A percentile compares a stretch with the other conserved stretches of the same genome.
phyloP scores from a whole-genome alignment of 2,888 invertebrate genomes.

The Pseudoips prasinana region DNA sequence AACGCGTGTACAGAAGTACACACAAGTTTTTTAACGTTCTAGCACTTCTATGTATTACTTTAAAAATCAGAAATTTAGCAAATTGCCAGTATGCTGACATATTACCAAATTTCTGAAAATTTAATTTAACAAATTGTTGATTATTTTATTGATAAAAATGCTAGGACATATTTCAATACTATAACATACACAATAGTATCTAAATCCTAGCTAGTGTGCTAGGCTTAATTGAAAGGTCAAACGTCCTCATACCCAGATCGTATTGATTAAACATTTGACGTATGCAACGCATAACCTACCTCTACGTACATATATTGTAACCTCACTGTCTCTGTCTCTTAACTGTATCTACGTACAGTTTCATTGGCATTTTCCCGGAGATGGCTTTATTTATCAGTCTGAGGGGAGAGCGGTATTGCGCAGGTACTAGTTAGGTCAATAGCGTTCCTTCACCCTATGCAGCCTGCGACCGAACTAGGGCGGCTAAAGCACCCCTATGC shows the following conservation, averaged over 20 bases:
- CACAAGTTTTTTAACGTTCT: too few species aligned
- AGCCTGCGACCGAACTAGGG: constrained; percentile 65
- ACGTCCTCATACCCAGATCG: constrained; percentile 19
- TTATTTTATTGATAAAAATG: too few species aligned
- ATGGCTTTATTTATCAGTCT: constrained; percentile 62
- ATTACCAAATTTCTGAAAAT: too few species aligned
- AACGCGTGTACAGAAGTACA: too few species aligned
- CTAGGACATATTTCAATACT: too few species aligned
- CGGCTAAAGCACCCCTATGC: constrained; percentile 38
- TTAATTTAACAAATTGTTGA: too few species aligned
- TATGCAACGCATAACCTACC: constrained; percentile 11
- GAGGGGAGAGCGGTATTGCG: constrained; percentile 38
- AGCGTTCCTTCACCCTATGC: constrained; percentile 71
- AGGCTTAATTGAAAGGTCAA: constrained; percentile 17
- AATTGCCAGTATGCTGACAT: too few species aligned
- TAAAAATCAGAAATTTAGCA: too few species aligned
- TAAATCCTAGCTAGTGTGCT: too few species aligned
- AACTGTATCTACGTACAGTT: constrained; percentile 27
- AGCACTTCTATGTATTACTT: too few species aligned
- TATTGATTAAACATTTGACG: constrained; percentile 26
- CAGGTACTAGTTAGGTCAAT: constrained; percentile 71
- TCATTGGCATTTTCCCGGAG: constrained; percentile 71
- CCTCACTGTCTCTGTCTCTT: too few species aligned
- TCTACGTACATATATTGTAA: constrained; percentile 5
- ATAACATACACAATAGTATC: too few species aligned